A percentile compares a stretch with the other conserved stretches of the same genome.
phyloP scores from a whole-genome alignment of 2,888 invertebrate species.

The Tachina grossa region DNA sequence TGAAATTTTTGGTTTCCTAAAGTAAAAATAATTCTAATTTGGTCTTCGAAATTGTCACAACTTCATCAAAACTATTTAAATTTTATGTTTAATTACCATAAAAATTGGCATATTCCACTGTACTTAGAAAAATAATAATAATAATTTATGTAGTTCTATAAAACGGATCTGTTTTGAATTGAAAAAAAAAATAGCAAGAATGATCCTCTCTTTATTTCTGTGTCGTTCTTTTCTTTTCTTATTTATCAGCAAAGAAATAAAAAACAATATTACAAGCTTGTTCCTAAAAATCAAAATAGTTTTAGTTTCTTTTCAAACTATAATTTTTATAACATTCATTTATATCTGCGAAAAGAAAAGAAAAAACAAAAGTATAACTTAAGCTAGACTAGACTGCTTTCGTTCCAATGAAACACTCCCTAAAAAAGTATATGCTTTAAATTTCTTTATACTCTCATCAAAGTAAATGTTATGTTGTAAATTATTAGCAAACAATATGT shows the following conservation, averaged over 20 bases:
- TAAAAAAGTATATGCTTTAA: conserved; percentile 46
- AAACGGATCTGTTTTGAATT: not conserved
- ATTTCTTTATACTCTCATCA: conserved; percentile 10
- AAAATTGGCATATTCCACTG: conserved; percentile 4
- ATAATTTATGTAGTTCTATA: not conserved
- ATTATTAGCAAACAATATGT: conserved; percentile 31
- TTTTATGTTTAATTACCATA: not conserved
- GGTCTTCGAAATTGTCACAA: not conserved
- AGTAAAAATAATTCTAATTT: not conserved
- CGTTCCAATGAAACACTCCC: conserved; percentile 32
- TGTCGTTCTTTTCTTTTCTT: not conserved
- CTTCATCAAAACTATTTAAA: not conserved
- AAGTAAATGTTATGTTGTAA: conserved; percentile 50
- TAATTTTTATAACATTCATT: conserved; percentile 21
- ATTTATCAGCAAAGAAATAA: not conserved
- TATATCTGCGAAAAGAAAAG: not conserved
- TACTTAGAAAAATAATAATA: not conserved
- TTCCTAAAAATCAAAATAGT: conserved; percentile 71
- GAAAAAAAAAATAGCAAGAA: not conserved
- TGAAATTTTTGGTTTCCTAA: too few species aligned
- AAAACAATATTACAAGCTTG: conserved; percentile 57
- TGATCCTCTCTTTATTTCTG: not conserved
- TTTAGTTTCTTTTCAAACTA: conserved; percentile 61
- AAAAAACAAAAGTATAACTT: conserved; percentile 6
- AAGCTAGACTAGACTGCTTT: conserved; percentile 57